Conservation (phyloP, 1,140 invertebrate genomes). For the Drosophila bipectinata region DNA sequence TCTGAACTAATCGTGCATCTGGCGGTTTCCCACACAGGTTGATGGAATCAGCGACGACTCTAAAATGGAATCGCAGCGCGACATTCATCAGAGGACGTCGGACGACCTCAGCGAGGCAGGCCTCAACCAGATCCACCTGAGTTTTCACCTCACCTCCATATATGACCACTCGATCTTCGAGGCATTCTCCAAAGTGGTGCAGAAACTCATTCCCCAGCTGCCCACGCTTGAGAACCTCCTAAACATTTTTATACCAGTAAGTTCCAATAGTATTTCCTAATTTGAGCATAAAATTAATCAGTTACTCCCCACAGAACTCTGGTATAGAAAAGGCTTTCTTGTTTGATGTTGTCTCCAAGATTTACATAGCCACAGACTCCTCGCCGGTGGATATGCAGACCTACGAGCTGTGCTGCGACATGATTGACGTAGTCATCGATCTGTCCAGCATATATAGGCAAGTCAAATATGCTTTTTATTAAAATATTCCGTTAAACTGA, state of each 20-base stretch:
- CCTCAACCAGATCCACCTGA: constrained; percentile 93
- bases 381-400: constrained; percentile 99
- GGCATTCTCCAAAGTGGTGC: constrained; percentile 99
- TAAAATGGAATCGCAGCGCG: constrained; percentile 99
- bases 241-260: constrained; percentile 99
- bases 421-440: constrained; percentile 99
- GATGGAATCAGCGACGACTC: constrained; percentile 99
- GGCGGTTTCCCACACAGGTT: constrained; percentile 86
- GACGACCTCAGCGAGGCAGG: constrained; percentile 97
- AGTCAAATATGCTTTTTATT: background rate
- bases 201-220: constrained; percentile 98
- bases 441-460: constrained; percentile 99
- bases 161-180: constrained; percentile 99
- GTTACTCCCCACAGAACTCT: constrained; percentile 91
- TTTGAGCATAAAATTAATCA: background rate
- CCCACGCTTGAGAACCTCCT: constrained; percentile 98
- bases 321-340: constrained; percentile 99
- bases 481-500: background rate
- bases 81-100: constrained; percentile 98
- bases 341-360: constrained; percentile 99
- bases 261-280: constrained; percentile 67
- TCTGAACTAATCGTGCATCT: constrained; percentile 29
- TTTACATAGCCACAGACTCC: constrained; percentile 99
- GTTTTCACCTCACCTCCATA: constrained; percentile 99
- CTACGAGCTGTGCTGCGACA: constrained; percentile 99